Evolutionary conservation across 2,888 invertebrate genomes (phyloP), one percentile per base, ranked within the genome.

Genomic region (Drosophila seclusa): DNA sequence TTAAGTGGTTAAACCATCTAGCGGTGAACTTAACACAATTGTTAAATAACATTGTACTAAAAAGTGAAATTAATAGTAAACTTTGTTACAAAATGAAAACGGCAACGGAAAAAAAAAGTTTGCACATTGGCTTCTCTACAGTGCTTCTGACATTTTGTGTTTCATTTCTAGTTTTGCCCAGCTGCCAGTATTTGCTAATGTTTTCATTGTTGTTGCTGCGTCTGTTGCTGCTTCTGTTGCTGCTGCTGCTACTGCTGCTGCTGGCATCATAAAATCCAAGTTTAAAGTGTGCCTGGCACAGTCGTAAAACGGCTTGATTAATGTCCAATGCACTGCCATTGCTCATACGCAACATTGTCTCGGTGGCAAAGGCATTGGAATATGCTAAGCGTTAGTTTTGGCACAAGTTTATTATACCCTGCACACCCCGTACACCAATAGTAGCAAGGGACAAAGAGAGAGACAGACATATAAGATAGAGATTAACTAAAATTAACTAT

Each of bases 301-400:
- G 53, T 53, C 58, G 53, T 76, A 61, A 76, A 80, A 70, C 36
- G 55, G 58, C 29, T 70, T 49, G 55, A 27, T 61, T 78, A 45
- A 71, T 68, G 68, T 52, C 36, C 50, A 34, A 59, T 16, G 58
- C 32, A n/a, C 18, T 50, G 29, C 34, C 80, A 83, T 83, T 71
- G 66, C 76, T 49, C 76, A 88, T 80, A 88, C 72, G 86, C 81
- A 59, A 72, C 65, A 68, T 78, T 72, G 80, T 62, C 21, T 38
- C 55, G 24, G 13, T 31, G 29, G 29, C 32, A 54, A 62, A 32
- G 54, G 7, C 59, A 31, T 10, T 21, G 40, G 52, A 53, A 27
- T 50, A 54, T 67, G 57, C 42, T 58, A 67, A 73, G 21, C 24
- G 21, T 5, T n/a, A 32, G 24, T 11, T 13, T 36, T 4, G 11